Conservation (phyloP, 2,888 invertebrate genomes). For the Eristalis intricaria region DNA sequence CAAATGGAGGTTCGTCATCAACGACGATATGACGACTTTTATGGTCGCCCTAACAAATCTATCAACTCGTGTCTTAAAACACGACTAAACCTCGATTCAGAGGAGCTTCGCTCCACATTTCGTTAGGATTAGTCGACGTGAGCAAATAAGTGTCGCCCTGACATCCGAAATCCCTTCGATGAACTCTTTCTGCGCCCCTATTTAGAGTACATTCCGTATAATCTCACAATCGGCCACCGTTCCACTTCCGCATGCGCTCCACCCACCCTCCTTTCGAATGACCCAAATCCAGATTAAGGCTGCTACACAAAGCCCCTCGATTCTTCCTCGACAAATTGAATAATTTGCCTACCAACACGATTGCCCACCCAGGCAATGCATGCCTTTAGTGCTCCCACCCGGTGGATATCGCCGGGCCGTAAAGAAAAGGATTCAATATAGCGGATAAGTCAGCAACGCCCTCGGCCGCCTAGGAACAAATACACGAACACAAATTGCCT, state of each 20-base stretch:
- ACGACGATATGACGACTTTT: too few species aligned
- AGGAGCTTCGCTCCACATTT: too few species aligned
- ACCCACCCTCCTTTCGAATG: neutral
- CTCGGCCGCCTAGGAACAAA: neutral
- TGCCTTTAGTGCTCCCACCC: neutral
- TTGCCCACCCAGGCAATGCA: neutral
- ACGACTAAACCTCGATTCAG: too few species aligned
- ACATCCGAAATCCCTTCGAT: too few species aligned
- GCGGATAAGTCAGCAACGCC: conserved; percentile 12
- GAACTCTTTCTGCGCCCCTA: too few species aligned
- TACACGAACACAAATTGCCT: conserved; percentile 40
- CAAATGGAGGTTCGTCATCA: too few species aligned
- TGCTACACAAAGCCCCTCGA: neutral
- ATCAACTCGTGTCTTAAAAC: too few species aligned
- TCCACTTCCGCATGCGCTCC: neutral
- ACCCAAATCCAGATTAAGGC: neutral
- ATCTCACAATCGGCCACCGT: neutral
- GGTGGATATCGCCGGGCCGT: neutral
- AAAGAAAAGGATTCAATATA: conserved; percentile 48
- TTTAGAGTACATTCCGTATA: too few species aligned
- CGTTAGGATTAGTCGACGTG: too few species aligned
- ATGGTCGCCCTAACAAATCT: too few species aligned
- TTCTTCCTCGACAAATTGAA: neutral
- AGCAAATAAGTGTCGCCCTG: too few species aligned
- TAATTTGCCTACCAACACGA: neutral